These are phyloP conservation scores for Hippocampus mohnikei DNA, from an alignment of 2,113 vertebrate genomes.

Conservation along the genomic window DNA sequence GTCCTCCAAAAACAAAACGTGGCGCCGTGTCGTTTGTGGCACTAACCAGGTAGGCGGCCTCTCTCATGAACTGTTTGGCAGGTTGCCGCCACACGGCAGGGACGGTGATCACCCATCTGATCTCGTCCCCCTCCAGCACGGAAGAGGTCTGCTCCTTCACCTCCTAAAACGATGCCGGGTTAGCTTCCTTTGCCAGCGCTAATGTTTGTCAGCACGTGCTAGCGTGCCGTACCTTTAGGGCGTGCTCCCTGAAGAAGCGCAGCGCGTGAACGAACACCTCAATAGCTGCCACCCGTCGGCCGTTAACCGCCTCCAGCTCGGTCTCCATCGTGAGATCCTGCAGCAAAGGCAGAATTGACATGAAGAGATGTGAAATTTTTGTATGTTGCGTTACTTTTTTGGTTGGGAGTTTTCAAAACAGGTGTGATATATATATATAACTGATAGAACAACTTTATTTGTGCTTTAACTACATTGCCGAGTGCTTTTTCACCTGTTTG, in stretches of 20 bases:
- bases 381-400: no score
- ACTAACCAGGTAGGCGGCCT: constrained; percentile 88
- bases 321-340: constrained; percentile 84
- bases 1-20: no score
- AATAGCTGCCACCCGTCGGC: constrained; percentile 82
- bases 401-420: no score
- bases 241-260: constrained; percentile 88
- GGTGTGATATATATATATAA: no score
- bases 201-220: background rate
- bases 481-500: no score
- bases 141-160: constrained; percentile 84
- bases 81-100: constrained; percentile 97
- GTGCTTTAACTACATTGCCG: no score
- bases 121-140: constrained; percentile 69
- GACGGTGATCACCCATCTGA: constrained; percentile 96
- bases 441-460: no score
- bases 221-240: constrained; percentile 77
- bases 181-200: background rate
- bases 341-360: no score
- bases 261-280: constrained; percentile 90
- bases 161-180: constrained; percentile 71
- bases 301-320: constrained; percentile 85
- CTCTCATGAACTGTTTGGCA: constrained; percentile 97
- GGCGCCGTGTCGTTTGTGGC: no score
- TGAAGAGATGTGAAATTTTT: no score